Base-by-base conservation (phyloP, 2,797 vertebrate species). In the Saxicola maurus region DNA sequence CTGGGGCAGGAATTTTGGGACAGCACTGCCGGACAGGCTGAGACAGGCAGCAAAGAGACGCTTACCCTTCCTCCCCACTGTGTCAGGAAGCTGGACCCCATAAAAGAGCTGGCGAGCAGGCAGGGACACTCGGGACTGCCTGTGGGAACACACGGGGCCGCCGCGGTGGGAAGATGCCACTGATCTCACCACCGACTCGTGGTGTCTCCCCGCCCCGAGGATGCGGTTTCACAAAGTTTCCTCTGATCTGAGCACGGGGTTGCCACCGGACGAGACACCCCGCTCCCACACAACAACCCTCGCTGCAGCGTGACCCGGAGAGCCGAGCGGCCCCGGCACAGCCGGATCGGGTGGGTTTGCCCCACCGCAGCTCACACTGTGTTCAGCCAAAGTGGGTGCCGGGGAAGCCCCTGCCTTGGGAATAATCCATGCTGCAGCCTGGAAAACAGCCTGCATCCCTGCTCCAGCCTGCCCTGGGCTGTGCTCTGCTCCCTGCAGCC, bases 171-270 rank as follows among this genome's bases (percentile, higher is more conserved):
- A 37, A 80, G 87, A 87, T 85, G 81, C n/a, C 78, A 40, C 62
- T 0, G 60, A 88, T 66, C 72, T 64, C 66, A 80, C 43, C 43
- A 2, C 43, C 20, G 42, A 30, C 90, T 73, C 45, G 64, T 83
- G 90, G 72, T 62, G 42, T 81, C 59, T 79, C 38, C 10, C 23
- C 11, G 1, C 77, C n/a, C 74, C 15, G 7, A 30, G 77, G 45
- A 81, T 92, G 94, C 1, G 94, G 94, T 94, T 94, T 82, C 91
- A 69, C 71, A 53, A 2, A 9, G 0, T 72, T 92, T 94, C 94
- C 90, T 91, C 77, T 72, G 80, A 94, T 87, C 77, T 72, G 46
- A 93, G 80, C 74, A 67, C 4, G 71, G 52, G 91, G 55, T 87
- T 87, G 90, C 55, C 90, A 84, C 71, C 89, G 49, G 75, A 65